Base-by-base conservation (phyloP, 2,113 vertebrate genomes). In the Corydoras maculifer region DNA sequence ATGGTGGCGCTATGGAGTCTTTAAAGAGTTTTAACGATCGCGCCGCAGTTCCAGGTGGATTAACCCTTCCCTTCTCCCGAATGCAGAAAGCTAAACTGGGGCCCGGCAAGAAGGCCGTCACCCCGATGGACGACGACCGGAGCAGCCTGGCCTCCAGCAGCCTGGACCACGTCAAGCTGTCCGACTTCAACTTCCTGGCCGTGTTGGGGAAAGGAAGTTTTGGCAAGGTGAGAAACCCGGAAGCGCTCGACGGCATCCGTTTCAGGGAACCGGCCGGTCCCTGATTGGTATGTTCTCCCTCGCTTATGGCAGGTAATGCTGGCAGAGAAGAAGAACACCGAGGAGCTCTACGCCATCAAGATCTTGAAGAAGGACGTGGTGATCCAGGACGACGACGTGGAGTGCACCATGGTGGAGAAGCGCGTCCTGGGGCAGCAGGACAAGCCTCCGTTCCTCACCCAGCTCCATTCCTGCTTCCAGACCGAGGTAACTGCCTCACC, bases 391-490 rank as follows among this genome's bases (percentile, higher is more conserved):
- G 96, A 98, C 9, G 96, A 98, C 0, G 95, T 98, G 31, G 95
- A 98, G 66, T 98, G 96, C 76, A 98, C 94, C 64, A 97, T 98
- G 94, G 92, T 97, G 67, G 95, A 98, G 68, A 98, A 98, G 80
- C 86, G 95, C 18, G 94, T 98, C 5, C 86, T 98, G 79, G 94
- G 95, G 0, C 84, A 94, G 72, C 82, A 87, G 0, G 93, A 94
- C 65, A 96, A 97, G 73, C 95, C 94, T 0, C 92, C 94, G 0
- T 97, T 97, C 87, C 91, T 98, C 78, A 98, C 95, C 0, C 90
- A 94, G 62, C 92, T 98, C 3, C 94, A 97, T 86, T 98, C 94
- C 30, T 97, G 95, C 84, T 98, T 98, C 88, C 96, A 98, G 81
- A 97, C 95, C 0, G 91, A 94, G 87, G 96, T 98, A 83, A 70